A percentile compares a stretch with the other conserved stretches of the same genome.
phyloP scores from a whole-genome alignment of 1,140 invertebrate species.

The Drosophila rufa region DNA sequence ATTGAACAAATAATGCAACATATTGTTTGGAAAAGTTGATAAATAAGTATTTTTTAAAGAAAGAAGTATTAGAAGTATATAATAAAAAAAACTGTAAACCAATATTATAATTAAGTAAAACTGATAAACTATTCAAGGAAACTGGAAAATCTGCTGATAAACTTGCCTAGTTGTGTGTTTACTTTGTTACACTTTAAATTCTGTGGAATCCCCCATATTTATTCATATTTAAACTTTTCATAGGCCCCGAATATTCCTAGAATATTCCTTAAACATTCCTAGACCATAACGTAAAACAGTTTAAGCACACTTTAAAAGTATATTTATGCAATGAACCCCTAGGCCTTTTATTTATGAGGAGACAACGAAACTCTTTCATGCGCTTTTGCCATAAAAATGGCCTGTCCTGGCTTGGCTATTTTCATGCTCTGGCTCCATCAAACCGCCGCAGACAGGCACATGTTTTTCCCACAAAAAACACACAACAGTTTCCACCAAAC shows the following conservation, averaged over 20 bases:
- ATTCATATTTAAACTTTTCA: neutral
- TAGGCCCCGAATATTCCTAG: neutral
- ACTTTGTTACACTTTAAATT: neutral
- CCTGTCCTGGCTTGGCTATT: constrained; percentile 2
- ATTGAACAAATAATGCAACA: constrained; percentile 16
- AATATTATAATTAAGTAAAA: neutral
- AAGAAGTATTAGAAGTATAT: neutral
- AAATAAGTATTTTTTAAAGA: neutral
- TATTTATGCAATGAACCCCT: constrained; percentile 19
- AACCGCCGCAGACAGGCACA: constrained; percentile 7
- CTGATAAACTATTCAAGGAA: too few species aligned
- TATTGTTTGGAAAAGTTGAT: constrained; percentile 17
- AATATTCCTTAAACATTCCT: neutral
- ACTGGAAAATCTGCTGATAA: neutral
- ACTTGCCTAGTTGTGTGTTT: neutral
- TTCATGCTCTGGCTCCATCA: constrained; percentile 20
- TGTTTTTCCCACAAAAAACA: constrained; percentile 11
- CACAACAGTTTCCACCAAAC: constrained; percentile 18
- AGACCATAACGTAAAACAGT: constrained; percentile 1
- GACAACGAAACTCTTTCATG: constrained; percentile 44
- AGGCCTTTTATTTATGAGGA: constrained; percentile 29
- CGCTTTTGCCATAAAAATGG: constrained; percentile 24
- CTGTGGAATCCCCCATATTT: neutral
- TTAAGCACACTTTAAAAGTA: constrained; percentile 7
- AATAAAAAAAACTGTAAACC: neutral